A percentile compares a stretch with the other conserved stretches of the same genome.
Evolutionary conservation across 30 jellyfish, hydroid and myxozoan genomes (phyloP).

Genomic region (Mastigias papua): DNA sequence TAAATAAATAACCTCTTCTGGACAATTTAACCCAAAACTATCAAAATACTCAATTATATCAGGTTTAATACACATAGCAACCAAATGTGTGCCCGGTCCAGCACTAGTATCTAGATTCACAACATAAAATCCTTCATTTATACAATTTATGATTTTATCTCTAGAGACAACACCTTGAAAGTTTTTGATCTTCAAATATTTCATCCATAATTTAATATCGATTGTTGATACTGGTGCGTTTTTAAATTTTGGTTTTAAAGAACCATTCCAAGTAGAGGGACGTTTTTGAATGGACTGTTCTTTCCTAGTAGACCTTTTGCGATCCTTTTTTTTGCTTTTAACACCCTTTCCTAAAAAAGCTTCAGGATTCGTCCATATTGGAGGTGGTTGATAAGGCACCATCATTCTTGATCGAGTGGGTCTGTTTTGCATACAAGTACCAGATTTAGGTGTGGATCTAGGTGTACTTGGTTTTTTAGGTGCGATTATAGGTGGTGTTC

Average conservation of each 20-base stretch:
- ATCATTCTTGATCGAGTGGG: background rate
- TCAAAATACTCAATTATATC: too few species aligned
- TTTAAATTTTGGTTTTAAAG: conserved; percentile 38
- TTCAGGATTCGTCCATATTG: background rate
- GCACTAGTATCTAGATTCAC: too few species aligned
- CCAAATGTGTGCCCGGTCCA: too few species aligned
- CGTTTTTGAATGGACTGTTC: conserved; percentile 49
- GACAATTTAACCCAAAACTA: too few species aligned
- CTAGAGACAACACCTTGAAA: conserved; percentile 25
- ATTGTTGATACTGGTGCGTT: conserved; percentile 27
- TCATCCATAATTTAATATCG: conserved; percentile 32
- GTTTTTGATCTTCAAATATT: conserved; percentile 36
- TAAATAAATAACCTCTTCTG: too few species aligned
- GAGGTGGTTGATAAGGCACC: background rate
- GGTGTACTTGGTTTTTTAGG: background rate
- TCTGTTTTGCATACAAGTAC: conserved; percentile 35
- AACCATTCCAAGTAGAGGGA: conserved; percentile 35
- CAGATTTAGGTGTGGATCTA: background rate
- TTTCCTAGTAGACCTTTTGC: conserved; percentile 47
- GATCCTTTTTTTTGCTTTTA: conserved; percentile 1
- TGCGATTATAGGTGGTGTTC: conserved; percentile 32
- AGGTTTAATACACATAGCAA: too few species aligned
- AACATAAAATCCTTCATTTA: conserved; percentile 2
- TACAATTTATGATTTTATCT: conserved; percentile 5
- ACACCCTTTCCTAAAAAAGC: background rate